Evolutionary conservation across 2,113 vertebrate genomes (phyloP).

Genomic region (Osmerus eperlanus): DNA sequence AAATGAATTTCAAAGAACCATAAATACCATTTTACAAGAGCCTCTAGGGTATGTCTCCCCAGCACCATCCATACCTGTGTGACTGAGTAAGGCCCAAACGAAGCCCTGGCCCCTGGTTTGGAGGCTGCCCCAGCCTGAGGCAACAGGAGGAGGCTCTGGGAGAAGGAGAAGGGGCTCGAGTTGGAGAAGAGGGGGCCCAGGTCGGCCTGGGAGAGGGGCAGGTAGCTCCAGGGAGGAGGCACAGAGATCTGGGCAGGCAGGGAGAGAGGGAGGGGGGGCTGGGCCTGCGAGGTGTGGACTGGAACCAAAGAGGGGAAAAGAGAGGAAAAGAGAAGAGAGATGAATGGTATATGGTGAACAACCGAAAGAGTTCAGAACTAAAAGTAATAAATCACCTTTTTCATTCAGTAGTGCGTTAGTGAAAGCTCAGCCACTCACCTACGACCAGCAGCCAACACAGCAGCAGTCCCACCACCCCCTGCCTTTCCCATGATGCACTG

Average conservation of each 20-base stretch:
- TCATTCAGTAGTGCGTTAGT: not conserved
- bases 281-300: constrained; percentile 45
- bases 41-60: too few species aligned
- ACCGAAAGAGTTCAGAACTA: not conserved
- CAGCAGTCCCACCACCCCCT: constrained; percentile 13
- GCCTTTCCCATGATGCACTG: not conserved
- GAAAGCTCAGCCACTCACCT: constrained; percentile 35
- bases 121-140: constrained; percentile 30
- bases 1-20: too few species aligned
- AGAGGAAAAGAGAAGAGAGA: not conserved
- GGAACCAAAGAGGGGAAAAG: not conserved
- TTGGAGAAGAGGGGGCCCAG: constrained; percentile 67
- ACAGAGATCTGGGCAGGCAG: constrained; percentile 57
- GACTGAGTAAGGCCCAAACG: constrained; percentile 66
- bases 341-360: not conserved
- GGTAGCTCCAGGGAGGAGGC: constrained; percentile 54
- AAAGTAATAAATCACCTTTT: too few species aligned
- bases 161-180: constrained; percentile 66
- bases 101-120: constrained; percentile 52
- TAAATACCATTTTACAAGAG: not conserved
- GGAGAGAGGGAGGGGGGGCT: constrained; percentile 52
- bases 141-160: constrained; percentile 62
- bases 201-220: constrained; percentile 64
- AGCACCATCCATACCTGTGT: constrained; percentile 54
- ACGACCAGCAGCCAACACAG: constrained; percentile 33